phyloP scores from a whole-genome alignment of 2,797 vertebrate species.

The Microctenopoma steveboyesi region DNA sequence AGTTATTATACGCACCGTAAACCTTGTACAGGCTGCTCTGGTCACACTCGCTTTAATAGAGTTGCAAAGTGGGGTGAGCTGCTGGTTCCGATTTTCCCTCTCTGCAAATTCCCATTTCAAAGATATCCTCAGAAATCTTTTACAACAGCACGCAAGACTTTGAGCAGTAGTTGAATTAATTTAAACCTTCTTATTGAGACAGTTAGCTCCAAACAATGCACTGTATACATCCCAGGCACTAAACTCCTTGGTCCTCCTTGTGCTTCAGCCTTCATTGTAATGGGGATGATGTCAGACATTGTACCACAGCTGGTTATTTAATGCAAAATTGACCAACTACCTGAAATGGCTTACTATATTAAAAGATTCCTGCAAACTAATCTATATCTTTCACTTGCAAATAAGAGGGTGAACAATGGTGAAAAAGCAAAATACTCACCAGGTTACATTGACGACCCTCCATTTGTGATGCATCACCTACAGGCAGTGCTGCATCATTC shows the following conservation, averaged over 20 bases:
- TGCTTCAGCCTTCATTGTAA: too few relatives aligned
- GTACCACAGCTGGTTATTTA: neutral
- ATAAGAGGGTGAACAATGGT: neutral
- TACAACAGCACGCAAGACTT: neutral
- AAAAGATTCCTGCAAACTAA: too few relatives aligned
- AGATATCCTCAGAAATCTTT: neutral
- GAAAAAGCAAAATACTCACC: constrained; percentile 14
- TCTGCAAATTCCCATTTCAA: neutral
- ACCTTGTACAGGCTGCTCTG: neutral
- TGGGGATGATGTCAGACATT: neutral
- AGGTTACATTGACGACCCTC: constrained; percentile 23
- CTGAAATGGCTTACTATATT: neutral
- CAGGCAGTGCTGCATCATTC: constrained; percentile 44
- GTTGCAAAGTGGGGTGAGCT: neutral
- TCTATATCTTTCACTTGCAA: too few relatives aligned
- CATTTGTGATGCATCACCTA: constrained; percentile 38
- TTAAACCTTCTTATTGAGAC: neutral
- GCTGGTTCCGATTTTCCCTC: neutral
- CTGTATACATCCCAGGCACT: neutral
- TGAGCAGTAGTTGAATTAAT: neutral
- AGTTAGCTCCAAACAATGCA: neutral
- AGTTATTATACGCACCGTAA: neutral
- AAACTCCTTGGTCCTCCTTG: too few relatives aligned
- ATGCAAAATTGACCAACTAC: neutral
- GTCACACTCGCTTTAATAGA: neutral